Percentiles rank a stretch among this genome's conserved stretches.
Evolutionary conservation across 1,140 invertebrate genomes (phyloP).

Genomic region (Sesamia nonagrioides): DNA sequence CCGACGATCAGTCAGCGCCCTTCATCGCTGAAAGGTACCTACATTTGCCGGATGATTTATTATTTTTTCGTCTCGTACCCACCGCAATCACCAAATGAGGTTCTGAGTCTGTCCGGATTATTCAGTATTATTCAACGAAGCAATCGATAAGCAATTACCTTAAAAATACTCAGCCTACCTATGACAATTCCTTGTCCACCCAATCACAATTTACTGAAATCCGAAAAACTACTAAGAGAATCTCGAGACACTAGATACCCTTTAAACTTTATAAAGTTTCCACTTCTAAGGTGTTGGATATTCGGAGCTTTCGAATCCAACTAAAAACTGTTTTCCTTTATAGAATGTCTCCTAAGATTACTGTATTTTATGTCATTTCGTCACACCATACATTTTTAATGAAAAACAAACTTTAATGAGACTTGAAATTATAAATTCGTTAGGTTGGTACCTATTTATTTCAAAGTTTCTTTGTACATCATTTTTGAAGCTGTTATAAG

Average conservation of each 20-base stretch:
- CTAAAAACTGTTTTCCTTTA: not conserved
- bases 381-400: not conserved
- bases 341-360: not conserved
- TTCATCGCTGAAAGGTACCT: conserved; percentile 57
- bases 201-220: not conserved
- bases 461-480: no score
- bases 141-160: no score
- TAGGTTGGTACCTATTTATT: no score
- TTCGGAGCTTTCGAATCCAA: no score
- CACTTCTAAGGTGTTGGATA: no score
- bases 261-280: no score
- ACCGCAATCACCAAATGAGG: conserved; percentile 37
- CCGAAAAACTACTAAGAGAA: no score
- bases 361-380: not conserved
- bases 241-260: no score
- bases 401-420: not conserved
- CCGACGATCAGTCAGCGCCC: conserved; percentile 62
- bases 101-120: conserved; percentile 7
- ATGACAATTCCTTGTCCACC: not conserved
- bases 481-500: no score
- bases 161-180: not conserved
- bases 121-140: not conserved
- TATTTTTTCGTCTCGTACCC: conserved; percentile 49
- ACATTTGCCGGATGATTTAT: conserved; percentile 66
- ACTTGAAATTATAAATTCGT: not conserved